Evolutionary conservation across 2,797 vertebrate genomes (phyloP), one percentile per base, ranked within the genome.

Genomic region (Okamejei kenojei): DNA sequence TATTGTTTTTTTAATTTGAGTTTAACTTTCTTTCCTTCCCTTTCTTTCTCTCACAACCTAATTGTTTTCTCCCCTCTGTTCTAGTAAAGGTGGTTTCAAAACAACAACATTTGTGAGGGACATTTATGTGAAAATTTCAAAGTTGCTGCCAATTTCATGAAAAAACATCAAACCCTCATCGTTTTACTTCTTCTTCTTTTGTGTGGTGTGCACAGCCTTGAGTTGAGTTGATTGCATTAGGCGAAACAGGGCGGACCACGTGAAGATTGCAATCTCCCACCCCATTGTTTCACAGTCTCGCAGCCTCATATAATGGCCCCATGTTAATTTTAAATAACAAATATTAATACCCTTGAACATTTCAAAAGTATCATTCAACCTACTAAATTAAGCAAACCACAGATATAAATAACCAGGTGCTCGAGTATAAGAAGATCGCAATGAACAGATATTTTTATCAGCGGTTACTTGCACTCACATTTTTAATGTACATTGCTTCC

Each of bases 401-500:
- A 2, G 79, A 38, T 54, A 54, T 54, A 54, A 7, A 45, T 81
- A 10, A 7, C 32, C 17, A 35, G 15, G 38, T 82, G 9, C 38
- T 84, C n/a, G 4, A 11, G 8, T 84, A 13, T 5, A 26, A 58
- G 65, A 68, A 35, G n/a, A 32, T 90, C 17, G 19, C 15, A 23
- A 35, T 71, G 7, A 71, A 63, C 32, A 35, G 23, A 19, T 38
- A 90, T 19, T 63, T 17, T 35, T 15, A 90, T 68, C 38, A 13
- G 4, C 7, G 29, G 8, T 7, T 23, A 65, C 3, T 15, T 76
- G 38, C 35, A 96, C 97, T 93, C 95, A 98, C 98, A 80, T 98
- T 97, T 95, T 97, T 95, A 61, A 97, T 96, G 94, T 97, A 98
- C 94, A 97, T 97, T 93, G 92, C 96, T 96, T 98, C 98, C 96